Conservation (phyloP, 2,113 vertebrate species). For the Rhinopomastus cyanomelas region DNA sequence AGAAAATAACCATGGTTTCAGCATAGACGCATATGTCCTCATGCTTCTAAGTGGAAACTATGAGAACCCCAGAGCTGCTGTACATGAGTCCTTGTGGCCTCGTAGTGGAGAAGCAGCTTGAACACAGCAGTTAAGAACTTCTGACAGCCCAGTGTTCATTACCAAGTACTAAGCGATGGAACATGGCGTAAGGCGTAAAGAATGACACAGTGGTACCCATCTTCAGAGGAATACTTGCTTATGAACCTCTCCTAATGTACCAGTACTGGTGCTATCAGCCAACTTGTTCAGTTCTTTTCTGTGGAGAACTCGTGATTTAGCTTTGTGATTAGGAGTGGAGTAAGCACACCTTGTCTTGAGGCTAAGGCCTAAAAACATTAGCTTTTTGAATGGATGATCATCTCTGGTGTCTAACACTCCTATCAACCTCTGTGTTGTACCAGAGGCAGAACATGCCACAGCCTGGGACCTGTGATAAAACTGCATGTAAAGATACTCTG, state of each 20-base stretch:
- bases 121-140: neutral
- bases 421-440: neutral
- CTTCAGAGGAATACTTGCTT: neutral
- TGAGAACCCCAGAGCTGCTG: neutral
- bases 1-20: neutral
- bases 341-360: neutral
- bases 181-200: neutral
- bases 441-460: neutral
- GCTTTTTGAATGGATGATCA: neutral
- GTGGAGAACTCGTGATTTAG: neutral
- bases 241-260: neutral
- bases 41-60: neutral
- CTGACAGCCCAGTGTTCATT: neutral
- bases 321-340: neutral
- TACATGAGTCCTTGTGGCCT: rapidly evolving
- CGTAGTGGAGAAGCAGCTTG: neutral
- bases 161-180: neutral
- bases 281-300: neutral
- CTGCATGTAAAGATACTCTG: neutral
- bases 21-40: neutral
- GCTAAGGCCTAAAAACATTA: too few relatives aligned
- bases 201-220: neutral
- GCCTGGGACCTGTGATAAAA: neutral
- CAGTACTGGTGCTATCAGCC: too few relatives aligned
- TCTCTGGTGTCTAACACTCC: neutral